Base-by-base conservation (phyloP, 2,113 vertebrate species). In the Equus quagga region DNA sequence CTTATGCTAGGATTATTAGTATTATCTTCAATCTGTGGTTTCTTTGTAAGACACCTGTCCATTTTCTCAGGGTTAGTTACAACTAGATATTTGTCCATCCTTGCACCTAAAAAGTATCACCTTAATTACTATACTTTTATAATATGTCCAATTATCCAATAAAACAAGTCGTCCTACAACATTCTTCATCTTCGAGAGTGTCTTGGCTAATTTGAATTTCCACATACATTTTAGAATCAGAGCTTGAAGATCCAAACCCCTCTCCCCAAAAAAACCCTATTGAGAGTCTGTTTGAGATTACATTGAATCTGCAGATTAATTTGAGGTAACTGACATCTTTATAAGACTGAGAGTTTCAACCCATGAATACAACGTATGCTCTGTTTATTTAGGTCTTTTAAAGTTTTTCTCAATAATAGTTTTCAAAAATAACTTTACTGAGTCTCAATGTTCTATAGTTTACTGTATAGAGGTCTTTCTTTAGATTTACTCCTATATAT, bases 51-150 rank as follows among this genome's bases (percentile, higher is more conserved):
- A 94, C 23, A 26, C 23, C 46, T 24, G 41, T 31, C 24, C 49
- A 70, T 76, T 89, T 95, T 81, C 31, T 96, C 65, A 85, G 49
- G 6, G 36, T 72, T 70, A 76, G 62, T 84, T 62, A 67, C 12
- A 86, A 65, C 6, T 67, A 75, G 44, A 4, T 81, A 84, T 46
- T 31, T 95, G 24, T 54, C 54, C 49, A 84, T 56, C 10, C 49
- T 79, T 75, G 60, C 13, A 73, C 26, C 64, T 83, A 91, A 91
- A 88, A 69, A 49, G 46, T 6, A 91, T 10, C 84, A 62, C 69
- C 33, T 73, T 83, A 70, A 76, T 76, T 87, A 95, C 8, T 46
- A 46, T 46, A 54, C 72, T 91, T 96, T 96, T 84, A 93, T 28
- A 88, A 89, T 6, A 96, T 36, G 21, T 41, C 58, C 88, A 62